Evolutionary conservation across 2,113 vertebrate species (phyloP).

Genomic region (Donacobius atricapilla): DNA sequence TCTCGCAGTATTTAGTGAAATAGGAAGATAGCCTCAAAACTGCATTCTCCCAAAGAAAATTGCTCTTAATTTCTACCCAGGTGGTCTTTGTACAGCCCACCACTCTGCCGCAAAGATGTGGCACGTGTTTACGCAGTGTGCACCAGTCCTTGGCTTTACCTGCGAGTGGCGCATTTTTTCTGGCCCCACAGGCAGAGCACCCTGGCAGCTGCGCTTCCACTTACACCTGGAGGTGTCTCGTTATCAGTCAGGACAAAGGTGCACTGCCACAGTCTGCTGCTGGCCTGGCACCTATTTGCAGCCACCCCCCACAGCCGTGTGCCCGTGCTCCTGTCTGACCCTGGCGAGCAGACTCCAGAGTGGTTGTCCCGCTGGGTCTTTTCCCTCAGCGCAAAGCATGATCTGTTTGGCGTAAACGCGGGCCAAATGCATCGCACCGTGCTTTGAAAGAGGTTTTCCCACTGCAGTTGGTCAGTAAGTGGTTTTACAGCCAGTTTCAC

Average conservation of each 20-base stretch:
- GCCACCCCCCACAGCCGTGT: accelerated
- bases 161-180: accelerated
- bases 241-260: not conserved
- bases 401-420: too few relatives aligned
- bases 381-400: not conserved
- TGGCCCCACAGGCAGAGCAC: accelerated
- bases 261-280: not conserved
- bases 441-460: not conserved
- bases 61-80: not conserved
- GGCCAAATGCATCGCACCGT: accelerated
- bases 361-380: not conserved
- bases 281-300: too few relatives aligned
- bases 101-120: not conserved
- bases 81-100: too few relatives aligned
- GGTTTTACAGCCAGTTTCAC: not conserved
- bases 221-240: accelerated
- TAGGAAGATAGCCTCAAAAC: not conserved
- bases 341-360: too few relatives aligned
- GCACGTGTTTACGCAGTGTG: accelerated
- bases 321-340: not conserved
- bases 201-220: not conserved
- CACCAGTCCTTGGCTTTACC: not conserved
- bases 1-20: accelerated
- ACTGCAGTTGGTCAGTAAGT: not conserved
- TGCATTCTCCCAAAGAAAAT: not conserved